Conservation (phyloP, 1,140 invertebrate genomes). For the Argopecten irradians region DNA sequence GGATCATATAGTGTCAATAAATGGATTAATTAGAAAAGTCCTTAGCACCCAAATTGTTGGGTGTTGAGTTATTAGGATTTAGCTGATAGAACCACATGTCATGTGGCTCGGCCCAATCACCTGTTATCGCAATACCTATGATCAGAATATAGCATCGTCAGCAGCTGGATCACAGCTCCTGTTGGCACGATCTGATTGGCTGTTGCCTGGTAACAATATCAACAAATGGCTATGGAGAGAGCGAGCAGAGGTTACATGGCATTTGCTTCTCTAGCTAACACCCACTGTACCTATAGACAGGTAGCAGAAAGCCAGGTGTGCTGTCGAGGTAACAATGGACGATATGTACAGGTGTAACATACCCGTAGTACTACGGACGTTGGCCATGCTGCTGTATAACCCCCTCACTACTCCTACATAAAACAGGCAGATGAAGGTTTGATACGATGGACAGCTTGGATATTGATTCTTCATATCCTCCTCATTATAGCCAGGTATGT, state of each 20-base stretch:
- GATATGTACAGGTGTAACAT: slow-evolving; percentile 6
- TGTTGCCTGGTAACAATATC: slow-evolving; percentile 49
- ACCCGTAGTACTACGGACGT: neutral
- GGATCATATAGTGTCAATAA: neutral
- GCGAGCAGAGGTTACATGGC: slow-evolving; percentile 39
- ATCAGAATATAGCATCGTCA: slow-evolving; percentile 17
- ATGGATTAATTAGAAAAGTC: neutral
- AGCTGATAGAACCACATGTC: neutral
- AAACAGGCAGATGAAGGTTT: neutral
- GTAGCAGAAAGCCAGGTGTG: neutral
- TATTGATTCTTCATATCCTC: neutral
- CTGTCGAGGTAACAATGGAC: neutral
- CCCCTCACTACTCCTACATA: neutral
- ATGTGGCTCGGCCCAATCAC: neutral
- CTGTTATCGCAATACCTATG: neutral
- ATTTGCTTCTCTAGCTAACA: neutral
- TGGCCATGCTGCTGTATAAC: neutral
- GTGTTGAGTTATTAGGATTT: neutral
- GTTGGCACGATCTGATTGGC: slow-evolving; percentile 51
- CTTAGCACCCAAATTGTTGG: neutral
- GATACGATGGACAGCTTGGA: neutral
- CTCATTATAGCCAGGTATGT: neutral
- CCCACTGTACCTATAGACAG: neutral
- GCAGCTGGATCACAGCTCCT: slow-evolving; percentile 6
- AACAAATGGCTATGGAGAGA: slow-evolving; percentile 47